phyloP scores from a whole-genome alignment of 2,797 vertebrate genomes.

The Decapterus maruadsi region DNA sequence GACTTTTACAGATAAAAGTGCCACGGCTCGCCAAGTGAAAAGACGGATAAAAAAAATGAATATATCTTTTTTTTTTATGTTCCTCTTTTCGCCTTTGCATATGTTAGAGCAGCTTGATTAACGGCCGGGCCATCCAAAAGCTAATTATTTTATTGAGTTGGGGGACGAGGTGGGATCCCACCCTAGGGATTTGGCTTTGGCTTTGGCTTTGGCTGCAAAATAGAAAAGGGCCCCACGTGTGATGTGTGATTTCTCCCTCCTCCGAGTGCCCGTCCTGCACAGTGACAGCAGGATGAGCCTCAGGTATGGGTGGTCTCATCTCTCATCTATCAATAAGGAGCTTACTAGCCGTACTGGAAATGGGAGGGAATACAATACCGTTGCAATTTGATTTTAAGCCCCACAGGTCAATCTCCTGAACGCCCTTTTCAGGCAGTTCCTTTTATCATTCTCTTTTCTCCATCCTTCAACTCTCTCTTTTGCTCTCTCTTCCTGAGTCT shows the following conservation, averaged over 20 bases:
- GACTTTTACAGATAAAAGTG: conserved; percentile 86
- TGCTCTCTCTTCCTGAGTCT: conserved; percentile 36
- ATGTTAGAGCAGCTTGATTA: conserved; percentile 88
- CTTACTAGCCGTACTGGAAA: conserved; percentile 86
- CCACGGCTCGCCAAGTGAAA: conserved; percentile 74
- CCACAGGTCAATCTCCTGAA: conserved; percentile 87
- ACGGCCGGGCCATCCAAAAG: conserved; percentile 81
- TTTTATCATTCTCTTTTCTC: conserved; percentile 71
- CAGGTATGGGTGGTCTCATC: conserved; percentile 90
- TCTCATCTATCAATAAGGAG: conserved; percentile 88
- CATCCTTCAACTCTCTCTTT: conserved; percentile 61
- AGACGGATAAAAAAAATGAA: conserved; percentile 79
- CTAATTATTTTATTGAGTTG: conserved; percentile 90
- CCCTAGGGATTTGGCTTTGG: conserved; percentile 85
- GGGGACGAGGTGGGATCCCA: conserved; percentile 83
- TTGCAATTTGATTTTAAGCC: conserved; percentile 88
- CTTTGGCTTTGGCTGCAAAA: conserved; percentile 81
- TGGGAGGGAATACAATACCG: conserved; percentile 87
- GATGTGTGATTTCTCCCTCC: conserved; percentile 80
- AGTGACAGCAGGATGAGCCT: conserved; percentile 84
- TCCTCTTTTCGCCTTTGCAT: conserved; percentile 78
- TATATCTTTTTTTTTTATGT: conserved; percentile 61
- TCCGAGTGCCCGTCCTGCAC: conserved; percentile 68
- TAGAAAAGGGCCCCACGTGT: conserved; percentile 72
- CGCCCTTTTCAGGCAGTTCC: conserved; percentile 72